Percentiles rank a stretch among this genome's conserved stretches.
Evolutionary conservation across 1,140 invertebrate genomes (phyloP).

Genomic region (Calycopis cecrops): DNA sequence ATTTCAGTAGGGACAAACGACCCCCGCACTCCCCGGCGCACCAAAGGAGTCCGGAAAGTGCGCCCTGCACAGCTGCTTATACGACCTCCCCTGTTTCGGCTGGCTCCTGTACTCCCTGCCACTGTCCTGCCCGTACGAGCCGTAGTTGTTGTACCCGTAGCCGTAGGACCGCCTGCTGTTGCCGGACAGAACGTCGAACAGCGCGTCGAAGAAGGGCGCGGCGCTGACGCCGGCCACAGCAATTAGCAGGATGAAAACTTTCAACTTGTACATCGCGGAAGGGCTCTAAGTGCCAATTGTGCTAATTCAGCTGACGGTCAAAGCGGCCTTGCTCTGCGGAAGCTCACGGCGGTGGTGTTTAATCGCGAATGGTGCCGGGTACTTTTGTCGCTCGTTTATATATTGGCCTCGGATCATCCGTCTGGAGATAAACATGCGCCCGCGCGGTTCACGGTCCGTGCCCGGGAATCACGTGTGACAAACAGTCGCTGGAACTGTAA

Average conservation of each 20-base stretch:
- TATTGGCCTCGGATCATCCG: conserved; percentile 70
- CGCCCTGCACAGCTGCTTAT: conserved; percentile 67
- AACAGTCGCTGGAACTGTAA: conserved; percentile 24
- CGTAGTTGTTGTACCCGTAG: conserved; percentile 49
- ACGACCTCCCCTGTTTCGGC: conserved; percentile 55
- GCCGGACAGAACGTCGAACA: conserved; percentile 63
- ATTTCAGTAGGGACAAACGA: conserved; percentile 67
- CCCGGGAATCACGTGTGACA: conserved; percentile 57
- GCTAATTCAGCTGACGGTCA: conserved; percentile 62
- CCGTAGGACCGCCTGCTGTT: conserved; percentile 55
- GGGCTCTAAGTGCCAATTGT: conserved; percentile 58
- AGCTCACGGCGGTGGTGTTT: conserved; percentile 52
- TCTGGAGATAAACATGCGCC: conserved; percentile 52
- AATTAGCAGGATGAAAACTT: conserved; percentile 37
- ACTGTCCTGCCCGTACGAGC: conserved; percentile 42
- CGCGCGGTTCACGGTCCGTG: conserved; percentile 63
- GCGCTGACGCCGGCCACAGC: conserved; percentile 35
- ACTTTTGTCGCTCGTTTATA: conserved; percentile 55
- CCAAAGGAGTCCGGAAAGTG: conserved; percentile 57
- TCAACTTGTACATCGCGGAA: conserved; percentile 62
- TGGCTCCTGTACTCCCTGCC: conserved; percentile 29
- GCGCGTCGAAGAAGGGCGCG: conserved; percentile 61
- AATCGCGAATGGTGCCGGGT: conserved; percentile 67
- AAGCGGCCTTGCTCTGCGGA: conserved; percentile 55
- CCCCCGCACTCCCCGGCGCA: conserved; percentile 51